Evolutionary conservation across 2,888 invertebrate species (phyloP), one percentile per base, ranked within the genome.

Genomic region (Cheilosia soror): DNA sequence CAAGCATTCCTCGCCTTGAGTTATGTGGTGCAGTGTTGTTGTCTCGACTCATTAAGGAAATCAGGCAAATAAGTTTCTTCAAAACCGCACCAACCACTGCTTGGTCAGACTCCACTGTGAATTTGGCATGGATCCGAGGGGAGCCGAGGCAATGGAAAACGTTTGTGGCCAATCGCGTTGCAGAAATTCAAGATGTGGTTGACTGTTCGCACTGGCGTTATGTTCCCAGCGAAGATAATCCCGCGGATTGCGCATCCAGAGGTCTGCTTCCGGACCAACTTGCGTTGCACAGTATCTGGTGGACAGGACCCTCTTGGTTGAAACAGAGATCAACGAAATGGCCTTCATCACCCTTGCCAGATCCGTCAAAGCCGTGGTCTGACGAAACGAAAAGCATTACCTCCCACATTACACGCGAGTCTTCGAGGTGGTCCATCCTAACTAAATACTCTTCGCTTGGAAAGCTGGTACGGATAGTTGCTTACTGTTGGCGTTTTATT

Each of bases 141-240:
- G 27, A 53, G 31, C 53, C 53, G 6, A 53, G 27, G 5, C 53
- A 15, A 11, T 27, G 31, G 31, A 53, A 27, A 15, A 53, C 15
- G 27, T 53, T 53, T 20, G 53, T 53, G 29, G 53, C 51, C 2
- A 51, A 51, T 51, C 51, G 51, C 20, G 51, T 51, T 15, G 51
- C 51, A 13, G 20, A 51, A n/a, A 31, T 53, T 31, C 27, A 53
- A 15, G 53, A 53, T 53, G 31, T 53, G 20, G 11, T 37, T 27
- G 58, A 58, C 37, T 27, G 11, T 13, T 37, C 37, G 27, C 58
- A 37, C n/a, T 58, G 37, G 20, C 58, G 58, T 13, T 58, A 58
- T 15, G 58, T 40, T 7, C 58, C 37, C 25, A 9, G 15, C 5
- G 11, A 15, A 1, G 58, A 58, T n/a, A 15, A 58, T 20, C 31